phyloP scores from a whole-genome alignment of 2,113 vertebrate species.

The Sarotherodon lohbergeri region DNA sequence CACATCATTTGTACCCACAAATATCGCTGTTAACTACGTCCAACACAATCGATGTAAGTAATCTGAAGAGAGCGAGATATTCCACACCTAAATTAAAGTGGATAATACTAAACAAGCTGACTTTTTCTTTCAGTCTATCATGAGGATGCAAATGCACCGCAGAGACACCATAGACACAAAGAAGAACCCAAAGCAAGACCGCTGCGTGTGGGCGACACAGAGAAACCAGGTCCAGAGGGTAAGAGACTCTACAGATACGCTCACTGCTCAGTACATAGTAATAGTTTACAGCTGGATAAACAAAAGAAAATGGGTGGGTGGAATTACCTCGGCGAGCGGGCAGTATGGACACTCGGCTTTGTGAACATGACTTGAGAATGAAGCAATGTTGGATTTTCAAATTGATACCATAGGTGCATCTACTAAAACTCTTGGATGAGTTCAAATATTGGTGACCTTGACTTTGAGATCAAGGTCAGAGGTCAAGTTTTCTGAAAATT shows the following conservation, averaged over 20 bases:
- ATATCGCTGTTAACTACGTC: conserved; percentile 97
- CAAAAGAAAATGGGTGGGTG: background rate
- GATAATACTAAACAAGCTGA: background rate
- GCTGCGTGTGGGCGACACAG: conserved; percentile 90
- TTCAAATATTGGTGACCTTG: no score
- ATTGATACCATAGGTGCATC: no score
- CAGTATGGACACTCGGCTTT: background rate
- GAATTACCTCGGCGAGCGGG: background rate
- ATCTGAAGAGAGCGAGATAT: background rate
- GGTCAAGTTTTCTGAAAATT: background rate
- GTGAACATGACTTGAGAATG: background rate
- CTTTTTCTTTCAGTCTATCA: conserved; percentile 82
- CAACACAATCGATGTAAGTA: conserved; percentile 97
- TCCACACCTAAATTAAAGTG: background rate
- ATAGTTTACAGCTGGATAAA: background rate
- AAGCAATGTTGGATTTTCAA: no score
- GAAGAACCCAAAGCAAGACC: conserved; percentile 96
- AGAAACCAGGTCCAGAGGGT: conserved; percentile 92
- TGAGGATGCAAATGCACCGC: conserved; percentile 87
- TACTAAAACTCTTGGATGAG: no score
- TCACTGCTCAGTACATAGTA: background rate
- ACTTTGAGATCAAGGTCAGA: background rate
- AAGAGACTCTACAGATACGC: conserved; percentile 29
- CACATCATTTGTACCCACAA: conserved; percentile 96
- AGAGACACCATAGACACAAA: conserved; percentile 82